Base-by-base conservation (phyloP, 2,888 invertebrate species). In the Poecilobothrus nobilitatus region DNA sequence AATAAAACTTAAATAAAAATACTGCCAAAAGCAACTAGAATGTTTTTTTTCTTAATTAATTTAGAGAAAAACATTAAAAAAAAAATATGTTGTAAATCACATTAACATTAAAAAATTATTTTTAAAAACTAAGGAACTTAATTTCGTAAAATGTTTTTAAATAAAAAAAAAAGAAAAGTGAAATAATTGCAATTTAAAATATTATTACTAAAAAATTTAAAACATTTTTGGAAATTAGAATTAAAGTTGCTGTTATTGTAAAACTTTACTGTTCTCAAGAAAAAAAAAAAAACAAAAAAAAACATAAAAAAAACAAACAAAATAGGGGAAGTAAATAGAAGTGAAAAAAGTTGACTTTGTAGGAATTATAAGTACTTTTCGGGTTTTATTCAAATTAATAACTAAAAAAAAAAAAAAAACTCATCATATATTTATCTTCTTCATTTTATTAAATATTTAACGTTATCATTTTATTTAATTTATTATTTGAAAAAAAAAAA, bases 11-110 rank as follows among this genome's bases (percentile, higher is more conserved):
- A 18, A 18, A 53, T 12, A 53, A 53, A 53, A 18, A 53, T 53
- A 53, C 53, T 53, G 53, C 53, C 53, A 53, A 53, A 53, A 53
- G 53, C 53, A 53, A 53, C 53, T 53, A 53, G 15, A 15, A 53
- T 53, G 53, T 53, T 53, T 53, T 53, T 34, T n/a, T 53, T 53
- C 53, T 53, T 53, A 12, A 41, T 41, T 53, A 18, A 53, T 53
- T 53, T 53, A 53, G 15, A 53, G 18, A 18, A 53, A 27, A 27
- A 27, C 27, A 27, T 27, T 27, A 27, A 27, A 27, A 10, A 8
- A 37, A 37, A 37, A 53, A 18, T 2, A n/a, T 53, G 15, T 18
- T 53, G 53, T 53, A 53, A n/a, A 53, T 53, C 53, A 53, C 15
- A 53, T 53, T 53, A 53, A 53, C n/a, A 18, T 53, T 53, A 53